A percentile compares a stretch with the other conserved stretches of the same genome.
These are phyloP conservation scores for Antechinus flavipes DNA, from an alignment of 2,113 vertebrate species.

Conservation along the genomic window DNA sequence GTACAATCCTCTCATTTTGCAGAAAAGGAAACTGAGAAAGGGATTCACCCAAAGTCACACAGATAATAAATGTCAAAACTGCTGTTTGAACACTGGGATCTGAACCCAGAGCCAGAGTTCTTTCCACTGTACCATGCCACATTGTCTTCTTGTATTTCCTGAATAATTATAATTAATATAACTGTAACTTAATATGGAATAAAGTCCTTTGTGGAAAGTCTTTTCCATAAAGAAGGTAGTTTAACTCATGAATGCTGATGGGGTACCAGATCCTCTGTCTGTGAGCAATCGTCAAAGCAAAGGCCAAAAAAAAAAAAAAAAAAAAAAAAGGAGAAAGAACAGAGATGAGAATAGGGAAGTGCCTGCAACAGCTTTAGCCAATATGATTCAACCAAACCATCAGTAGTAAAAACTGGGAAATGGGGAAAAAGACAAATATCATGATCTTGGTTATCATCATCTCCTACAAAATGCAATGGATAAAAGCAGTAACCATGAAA, in stretches of 20 bases:
- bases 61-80: neutral
- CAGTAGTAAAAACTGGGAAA: neutral
- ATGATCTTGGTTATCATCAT: neutral
- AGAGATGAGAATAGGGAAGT: neutral
- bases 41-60: neutral
- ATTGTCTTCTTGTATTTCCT: neutral
- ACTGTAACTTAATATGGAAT: too few relatives aligned
- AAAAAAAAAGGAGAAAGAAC: neutral
- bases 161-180: too few relatives aligned
- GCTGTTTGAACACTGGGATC: neutral
- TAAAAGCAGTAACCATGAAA: neutral
- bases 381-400: neutral
- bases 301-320: neutral
- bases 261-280: neutral
- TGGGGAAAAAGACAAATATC: neutral
- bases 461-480: neutral
- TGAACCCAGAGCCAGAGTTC: neutral
- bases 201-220: too few relatives aligned
- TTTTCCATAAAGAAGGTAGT: neutral
- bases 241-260: neutral
- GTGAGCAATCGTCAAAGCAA: neutral
- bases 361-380: neutral
- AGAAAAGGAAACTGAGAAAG: constrained; percentile 7
- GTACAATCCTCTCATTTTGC: constrained; percentile 12
- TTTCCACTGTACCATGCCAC: neutral